These are phyloP conservation scores for Pontoporia blainvillei DNA, from an alignment of 2,113 vertebrate genomes.

Conservation along the genomic window DNA sequence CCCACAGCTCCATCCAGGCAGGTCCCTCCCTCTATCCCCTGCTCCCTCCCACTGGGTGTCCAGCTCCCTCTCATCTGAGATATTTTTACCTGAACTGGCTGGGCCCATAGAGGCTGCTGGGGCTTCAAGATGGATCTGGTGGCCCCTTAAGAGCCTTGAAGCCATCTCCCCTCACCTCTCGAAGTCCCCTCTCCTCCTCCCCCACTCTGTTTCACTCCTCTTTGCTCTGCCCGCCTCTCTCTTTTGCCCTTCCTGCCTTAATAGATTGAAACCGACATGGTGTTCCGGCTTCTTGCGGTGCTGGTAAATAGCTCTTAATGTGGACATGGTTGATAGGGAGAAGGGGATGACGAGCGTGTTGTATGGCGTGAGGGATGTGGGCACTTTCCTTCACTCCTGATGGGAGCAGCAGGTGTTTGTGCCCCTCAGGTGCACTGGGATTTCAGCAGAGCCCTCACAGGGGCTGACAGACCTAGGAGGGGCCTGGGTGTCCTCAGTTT, in stretches of 20 bases:
- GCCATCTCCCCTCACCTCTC: not conserved
- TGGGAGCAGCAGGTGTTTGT: not conserved
- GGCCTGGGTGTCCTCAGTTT: not conserved
- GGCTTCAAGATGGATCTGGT: not conserved
- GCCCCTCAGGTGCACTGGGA: not conserved
- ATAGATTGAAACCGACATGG: slow-evolving; percentile 41
- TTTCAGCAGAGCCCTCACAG: not conserved
- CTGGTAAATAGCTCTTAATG: slow-evolving; percentile 57
- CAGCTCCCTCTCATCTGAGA: not conserved
- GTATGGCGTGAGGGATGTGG: fast-evolving
- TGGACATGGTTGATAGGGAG: not conserved
- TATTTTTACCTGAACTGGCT: not conserved
- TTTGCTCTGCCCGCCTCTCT: not conserved
- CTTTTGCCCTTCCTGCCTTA: slow-evolving; percentile 58
- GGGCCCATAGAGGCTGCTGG: not conserved
- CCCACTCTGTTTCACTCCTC: not conserved
- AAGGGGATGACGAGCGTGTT: not conserved
- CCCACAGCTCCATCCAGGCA: fast-evolving
- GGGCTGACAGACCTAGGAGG: not conserved
- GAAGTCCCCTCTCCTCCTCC: not conserved
- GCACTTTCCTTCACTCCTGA: not conserved
- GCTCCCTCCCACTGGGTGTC: not conserved
- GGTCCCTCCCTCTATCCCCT: not conserved
- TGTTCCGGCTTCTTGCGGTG: slow-evolving; percentile 67
- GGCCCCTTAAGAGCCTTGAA: not conserved